phyloP scores from a whole-genome alignment of 2,797 vertebrate species.

The Otolemur crassicaudatus region DNA sequence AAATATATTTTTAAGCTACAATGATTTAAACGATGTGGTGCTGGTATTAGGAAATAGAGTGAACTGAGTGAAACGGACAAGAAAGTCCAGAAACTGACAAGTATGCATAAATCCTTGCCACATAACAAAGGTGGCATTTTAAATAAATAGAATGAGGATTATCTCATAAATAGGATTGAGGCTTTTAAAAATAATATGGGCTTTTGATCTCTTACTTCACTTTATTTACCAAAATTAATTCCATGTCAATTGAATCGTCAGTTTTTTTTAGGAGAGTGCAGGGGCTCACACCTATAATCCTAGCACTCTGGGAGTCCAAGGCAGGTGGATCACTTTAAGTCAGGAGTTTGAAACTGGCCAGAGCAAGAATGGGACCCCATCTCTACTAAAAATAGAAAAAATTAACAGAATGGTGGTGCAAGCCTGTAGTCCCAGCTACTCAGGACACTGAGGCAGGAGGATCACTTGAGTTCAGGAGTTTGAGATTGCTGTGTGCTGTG shows the following conservation, averaged over 20 bases:
- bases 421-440: background rate
- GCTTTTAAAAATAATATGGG: background rate
- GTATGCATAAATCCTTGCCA: background rate
- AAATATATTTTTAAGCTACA: conserved; percentile 17
- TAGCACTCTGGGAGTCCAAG: background rate
- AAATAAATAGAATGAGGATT: background rate
- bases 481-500: background rate
- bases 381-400: background rate
- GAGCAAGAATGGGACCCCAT: background rate
- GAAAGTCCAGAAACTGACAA: background rate
- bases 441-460: background rate
- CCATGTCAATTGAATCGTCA: background rate
- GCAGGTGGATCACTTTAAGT: background rate
- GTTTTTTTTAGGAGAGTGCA: background rate
- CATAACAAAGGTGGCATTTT: background rate
- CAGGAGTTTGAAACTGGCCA: background rate
- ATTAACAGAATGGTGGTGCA: background rate
- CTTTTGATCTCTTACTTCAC: background rate
- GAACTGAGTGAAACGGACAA: background rate
- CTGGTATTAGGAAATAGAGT: background rate
- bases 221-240: conserved; percentile 50
- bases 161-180: background rate
- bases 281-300: background rate
- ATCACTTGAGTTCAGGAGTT: background rate
- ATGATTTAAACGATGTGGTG: background rate